phyloP scores from a whole-genome alignment of 2,113 vertebrate species.

The Arenaria interpres region DNA sequence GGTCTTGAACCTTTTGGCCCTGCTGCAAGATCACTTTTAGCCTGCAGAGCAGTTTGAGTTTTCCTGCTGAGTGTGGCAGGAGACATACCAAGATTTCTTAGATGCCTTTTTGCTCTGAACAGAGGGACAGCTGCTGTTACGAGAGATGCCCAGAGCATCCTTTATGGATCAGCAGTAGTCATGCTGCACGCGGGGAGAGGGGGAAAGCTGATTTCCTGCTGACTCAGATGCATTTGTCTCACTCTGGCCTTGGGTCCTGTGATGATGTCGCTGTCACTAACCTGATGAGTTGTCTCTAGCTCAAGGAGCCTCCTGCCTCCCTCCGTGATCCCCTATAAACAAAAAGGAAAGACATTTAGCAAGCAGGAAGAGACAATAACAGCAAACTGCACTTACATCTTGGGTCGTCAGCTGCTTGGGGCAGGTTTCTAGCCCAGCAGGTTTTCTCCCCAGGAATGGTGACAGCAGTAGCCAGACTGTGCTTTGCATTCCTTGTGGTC shows the following conservation, averaged over 20 bases:
- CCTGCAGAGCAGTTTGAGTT: slow-evolving; percentile 30
- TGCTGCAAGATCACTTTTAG: slow-evolving; percentile 43
- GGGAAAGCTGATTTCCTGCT: slow-evolving; percentile 25
- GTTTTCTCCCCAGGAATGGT: not conserved
- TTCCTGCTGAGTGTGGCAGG: slow-evolving; percentile 47
- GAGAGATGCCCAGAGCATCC: slow-evolving; percentile 48
- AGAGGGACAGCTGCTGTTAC: slow-evolving; percentile 59
- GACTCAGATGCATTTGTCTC: slow-evolving; percentile 37
- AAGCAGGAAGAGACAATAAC: not conserved
- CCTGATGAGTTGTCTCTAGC: fast-evolving
- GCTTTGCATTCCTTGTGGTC: slow-evolving; percentile 24
- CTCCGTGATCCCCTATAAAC: not conserved
- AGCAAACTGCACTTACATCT: not conserved
- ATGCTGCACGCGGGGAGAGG: not conserved
- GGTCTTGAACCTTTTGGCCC: slow-evolving; percentile 39
- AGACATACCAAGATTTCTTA: slow-evolving; percentile 57
- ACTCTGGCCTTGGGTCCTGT: not conserved
- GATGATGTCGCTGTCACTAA: not conserved
- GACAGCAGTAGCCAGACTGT: not conserved
- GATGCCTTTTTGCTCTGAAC: slow-evolving; percentile 19
- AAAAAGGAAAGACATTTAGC: not conserved
- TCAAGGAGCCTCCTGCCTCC: not conserved
- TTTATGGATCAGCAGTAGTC: slow-evolving; percentile 8
- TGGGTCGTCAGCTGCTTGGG: not conserved
- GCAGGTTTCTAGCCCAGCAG: not conserved